Conservation (phyloP, 1,140 invertebrate genomes). For the Planococcus citri region DNA sequence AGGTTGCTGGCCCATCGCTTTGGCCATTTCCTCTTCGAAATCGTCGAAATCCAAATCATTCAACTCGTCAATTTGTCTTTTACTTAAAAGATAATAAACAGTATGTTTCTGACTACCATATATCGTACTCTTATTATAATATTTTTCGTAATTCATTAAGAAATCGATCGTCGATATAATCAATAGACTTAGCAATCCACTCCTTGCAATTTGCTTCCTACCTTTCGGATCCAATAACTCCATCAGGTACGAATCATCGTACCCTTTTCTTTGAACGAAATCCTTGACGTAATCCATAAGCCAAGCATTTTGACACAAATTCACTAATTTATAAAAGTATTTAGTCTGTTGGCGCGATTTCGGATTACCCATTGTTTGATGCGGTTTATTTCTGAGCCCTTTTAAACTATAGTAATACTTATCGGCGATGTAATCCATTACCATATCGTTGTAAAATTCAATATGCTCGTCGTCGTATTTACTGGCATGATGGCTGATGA, state of each 20-base stretch:
- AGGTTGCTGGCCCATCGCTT: too few species aligned
- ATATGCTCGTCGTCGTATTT: background rate
- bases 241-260: background rate
- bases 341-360: background rate
- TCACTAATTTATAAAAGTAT: background rate
- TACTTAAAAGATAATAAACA: background rate
- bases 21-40: background rate
- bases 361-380: background rate
- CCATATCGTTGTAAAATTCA: background rate
- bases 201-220: background rate
- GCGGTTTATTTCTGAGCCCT: background rate
- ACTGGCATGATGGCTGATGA: background rate
- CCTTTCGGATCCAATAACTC: background rate
- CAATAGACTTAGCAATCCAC: background rate
- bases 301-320: background rate
- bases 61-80: background rate
- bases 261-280: background rate
- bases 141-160: background rate
- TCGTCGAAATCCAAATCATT: background rate
- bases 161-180: background rate
- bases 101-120: background rate
- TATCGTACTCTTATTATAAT: background rate
- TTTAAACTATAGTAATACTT: background rate
- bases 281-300: background rate
- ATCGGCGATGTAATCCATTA: background rate